Base-by-base conservation (phyloP, 2,113 vertebrate species). In the Pluvianellus socialis region DNA sequence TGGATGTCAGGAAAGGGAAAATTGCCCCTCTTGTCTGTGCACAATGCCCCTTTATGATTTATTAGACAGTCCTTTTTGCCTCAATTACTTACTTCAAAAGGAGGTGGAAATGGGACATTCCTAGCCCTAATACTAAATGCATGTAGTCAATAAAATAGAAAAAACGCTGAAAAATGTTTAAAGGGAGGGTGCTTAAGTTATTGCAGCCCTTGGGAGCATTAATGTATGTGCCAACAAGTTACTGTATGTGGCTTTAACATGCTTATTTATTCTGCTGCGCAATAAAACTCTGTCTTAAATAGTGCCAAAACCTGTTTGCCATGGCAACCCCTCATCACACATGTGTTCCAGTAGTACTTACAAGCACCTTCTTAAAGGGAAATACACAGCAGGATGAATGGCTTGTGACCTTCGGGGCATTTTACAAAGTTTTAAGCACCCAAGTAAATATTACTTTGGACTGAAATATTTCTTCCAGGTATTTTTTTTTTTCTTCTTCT, bases 221-320 rank as follows among this genome's bases (percentile, higher is more conserved):
- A 98, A 98, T 75, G 87, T 96, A 96, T 95, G 96, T 96, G 96
- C 97, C 97, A 98, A 96, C 95, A 95, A 97, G 96, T 96, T 96
- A 94, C 97, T 96, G 95, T 97, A 96, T 86, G 94, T 96, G 94
- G 95, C 95, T 97, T 96, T 94, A 96, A 88, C 91, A 90, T 96
- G 96, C 91, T 94, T 96, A 97, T 98, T 97, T 94, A 97, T 96
- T 97, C 90, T 94, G 91, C 95, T 94, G 79, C 13, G 93, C 93
- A 96, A 97, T 97, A 96, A 97, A 98, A 97, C 92, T 59, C 89
- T 45, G 71, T 95, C 97, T 97, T 96, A 96, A 97, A 97, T 18
- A 91, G 92, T 90, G 97, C 93, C 95, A 97, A 97, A 92, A 95
- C 90, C 93, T 95, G 94, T 86, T 96, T 94, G 96, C 94, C 86